Evolutionary conservation across 2,113 vertebrate species (phyloP).

Genomic region (Pterophyllum scalare): DNA sequence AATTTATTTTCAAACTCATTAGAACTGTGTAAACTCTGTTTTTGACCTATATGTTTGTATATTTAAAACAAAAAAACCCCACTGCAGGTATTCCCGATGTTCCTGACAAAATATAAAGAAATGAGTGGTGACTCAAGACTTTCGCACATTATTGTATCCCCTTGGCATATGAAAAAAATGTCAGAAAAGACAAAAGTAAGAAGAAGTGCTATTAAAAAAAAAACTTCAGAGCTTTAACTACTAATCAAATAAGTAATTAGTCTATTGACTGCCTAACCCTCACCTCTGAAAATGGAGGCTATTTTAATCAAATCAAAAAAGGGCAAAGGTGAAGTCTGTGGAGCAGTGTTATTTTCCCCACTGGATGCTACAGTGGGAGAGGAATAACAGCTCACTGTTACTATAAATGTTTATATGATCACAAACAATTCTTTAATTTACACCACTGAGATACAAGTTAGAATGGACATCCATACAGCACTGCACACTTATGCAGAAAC

Average conservation of each 20-base stretch:
- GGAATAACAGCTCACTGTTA: not conserved
- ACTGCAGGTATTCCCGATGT: not conserved
- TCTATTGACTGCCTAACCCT: not conserved
- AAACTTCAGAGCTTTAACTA: not conserved
- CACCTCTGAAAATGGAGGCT: not conserved
- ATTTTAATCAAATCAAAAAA: not conserved
- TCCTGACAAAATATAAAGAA: not conserved
- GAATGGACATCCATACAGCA: not conserved
- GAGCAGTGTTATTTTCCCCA: not conserved
- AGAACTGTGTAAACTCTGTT: too few relatives aligned
- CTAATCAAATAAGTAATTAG: not conserved
- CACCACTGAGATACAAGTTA: not conserved
- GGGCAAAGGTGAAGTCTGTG: not conserved
- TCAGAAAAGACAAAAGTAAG: not conserved
- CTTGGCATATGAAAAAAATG: not conserved
- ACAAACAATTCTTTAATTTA: not conserved
- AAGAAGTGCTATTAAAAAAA: not conserved
- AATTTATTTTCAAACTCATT: too few relatives aligned
- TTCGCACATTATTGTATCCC: not conserved
- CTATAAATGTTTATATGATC: not conserved
- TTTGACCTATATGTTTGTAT: too few relatives aligned
- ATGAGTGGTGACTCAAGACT: not conserved
- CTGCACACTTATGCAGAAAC: constrained; percentile 5
- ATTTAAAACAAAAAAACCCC: not conserved
- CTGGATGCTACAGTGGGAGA: not conserved